These are phyloP conservation scores for Tenthredo notha DNA, from an alignment of 2,888 invertebrate genomes.

Conservation along the genomic window DNA sequence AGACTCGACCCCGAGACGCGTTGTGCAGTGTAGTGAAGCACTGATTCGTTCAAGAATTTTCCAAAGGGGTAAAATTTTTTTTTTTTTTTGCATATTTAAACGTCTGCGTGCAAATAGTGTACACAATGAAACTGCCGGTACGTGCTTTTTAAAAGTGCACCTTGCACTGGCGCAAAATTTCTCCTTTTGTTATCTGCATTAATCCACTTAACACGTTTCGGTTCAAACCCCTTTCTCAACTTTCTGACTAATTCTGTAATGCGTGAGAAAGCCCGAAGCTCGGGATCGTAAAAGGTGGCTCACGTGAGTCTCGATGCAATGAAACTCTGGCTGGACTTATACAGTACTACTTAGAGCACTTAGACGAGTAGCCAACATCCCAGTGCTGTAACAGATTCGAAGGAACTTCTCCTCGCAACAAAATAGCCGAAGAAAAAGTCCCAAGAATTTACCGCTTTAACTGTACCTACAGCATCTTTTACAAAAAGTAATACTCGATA, in stretches of 20 bases:
- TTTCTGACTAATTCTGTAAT: constrained; percentile 76
- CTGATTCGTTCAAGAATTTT: constrained; percentile 27
- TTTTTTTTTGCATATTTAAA: neutral
- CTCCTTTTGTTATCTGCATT: constrained; percentile 53
- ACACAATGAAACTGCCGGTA: neutral
- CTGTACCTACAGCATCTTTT: neutral
- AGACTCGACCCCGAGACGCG: neutral
- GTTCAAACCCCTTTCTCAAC: constrained; percentile 73
- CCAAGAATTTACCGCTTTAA: neutral
- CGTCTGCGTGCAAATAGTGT: neutral
- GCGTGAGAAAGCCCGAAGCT: constrained; percentile 73
- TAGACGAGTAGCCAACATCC: constrained; percentile 1
- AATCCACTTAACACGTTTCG: constrained; percentile 75
- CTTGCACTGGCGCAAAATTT: neutral
- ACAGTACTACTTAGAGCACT: constrained; percentile 5
- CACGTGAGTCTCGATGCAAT: constrained; percentile 76
- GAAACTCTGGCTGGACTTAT: constrained; percentile 55
- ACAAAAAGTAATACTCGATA: neutral
- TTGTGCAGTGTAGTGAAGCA: neutral
- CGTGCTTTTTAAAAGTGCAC: neutral
- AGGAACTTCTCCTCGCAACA: neutral
- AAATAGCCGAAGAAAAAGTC: constrained; percentile 6
- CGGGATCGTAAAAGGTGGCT: constrained; percentile 73
- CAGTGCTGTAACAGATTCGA: neutral
- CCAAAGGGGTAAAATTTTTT: neutral